Evolutionary conservation across 1,140 invertebrate species (phyloP), one percentile per base, ranked within the genome.

Genomic region (Megathymus violae): DNA sequence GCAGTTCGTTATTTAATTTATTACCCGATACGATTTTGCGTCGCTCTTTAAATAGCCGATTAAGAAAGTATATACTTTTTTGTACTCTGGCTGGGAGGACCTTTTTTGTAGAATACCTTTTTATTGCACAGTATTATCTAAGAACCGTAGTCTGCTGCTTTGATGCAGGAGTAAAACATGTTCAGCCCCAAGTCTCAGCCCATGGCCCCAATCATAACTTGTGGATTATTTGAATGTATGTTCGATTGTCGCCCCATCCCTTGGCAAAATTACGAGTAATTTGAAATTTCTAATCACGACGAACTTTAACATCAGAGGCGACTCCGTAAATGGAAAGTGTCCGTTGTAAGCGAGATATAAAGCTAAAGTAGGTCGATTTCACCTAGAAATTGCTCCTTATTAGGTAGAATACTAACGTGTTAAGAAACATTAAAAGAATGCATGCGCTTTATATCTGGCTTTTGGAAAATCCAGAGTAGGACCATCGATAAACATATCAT

Each of bases 381-480:
- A 60, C 52, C 62, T 34, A 66, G 69, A 69, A 76, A 78, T 71
- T 73, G 80, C 73, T 77, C 68, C 72, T 76, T 56, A 47, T 68
- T 83, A 85, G 75, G 72, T 78, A 77, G 69, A 67, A 64, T 62
- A 61, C 19, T 56, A 65, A 62, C 40, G 47, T 71, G 67, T 69
- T 72, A 82, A 80, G 69, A 85, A 83, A 71, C 69, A 72, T 71
- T 76, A 69, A 88, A 85, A 85, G 86, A 90, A 90, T 85, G 86
- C 79, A 83, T 79, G 76, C 86, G 88, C 88, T 90, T 90, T 89
- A 88, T 89, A 87, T 89, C 85, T 89, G 81, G 85, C 86, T 89
- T 88, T 82, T 86, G 77, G 78, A 76, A 79, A 80, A 78, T 85
- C 83, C 88, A 85, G 80, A 81, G 77, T 85, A 88, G 86, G 88